These are phyloP conservation scores for Perodicticus potto DNA, from an alignment of 2,797 vertebrate species.

Conservation along the genomic window DNA sequence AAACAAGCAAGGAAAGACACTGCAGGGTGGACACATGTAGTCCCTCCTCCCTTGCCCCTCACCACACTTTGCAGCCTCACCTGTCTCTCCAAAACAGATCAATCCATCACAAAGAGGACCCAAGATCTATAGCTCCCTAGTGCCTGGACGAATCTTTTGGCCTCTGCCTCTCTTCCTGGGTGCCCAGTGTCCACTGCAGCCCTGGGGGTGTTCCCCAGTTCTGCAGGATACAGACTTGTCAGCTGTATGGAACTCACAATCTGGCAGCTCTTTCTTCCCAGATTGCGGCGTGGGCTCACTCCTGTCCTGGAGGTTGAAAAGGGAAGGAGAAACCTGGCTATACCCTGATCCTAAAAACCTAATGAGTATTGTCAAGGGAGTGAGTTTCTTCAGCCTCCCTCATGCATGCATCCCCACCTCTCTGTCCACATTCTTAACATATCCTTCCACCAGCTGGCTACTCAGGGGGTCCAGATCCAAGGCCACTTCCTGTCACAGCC, in stretches of 20 bases:
- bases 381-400: not conserved
- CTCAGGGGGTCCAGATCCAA: slow-evolving; percentile 30
- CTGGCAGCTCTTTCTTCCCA: not conserved
- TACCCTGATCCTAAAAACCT: not conserved
- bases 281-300: not conserved
- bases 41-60: not conserved
- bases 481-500: not conserved
- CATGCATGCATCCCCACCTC: not conserved
- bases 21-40: not conserved
- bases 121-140: not conserved
- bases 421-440: not conserved
- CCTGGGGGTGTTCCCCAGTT: not conserved
- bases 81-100: not conserved
- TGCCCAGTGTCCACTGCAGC: not conserved
- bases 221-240: not conserved
- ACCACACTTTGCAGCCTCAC: not conserved
- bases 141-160: not conserved
- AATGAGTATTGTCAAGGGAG: not conserved
- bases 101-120: not conserved
- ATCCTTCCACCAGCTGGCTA: slow-evolving; percentile 13
- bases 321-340: not conserved
- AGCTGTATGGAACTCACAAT: not conserved
- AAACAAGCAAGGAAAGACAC: not conserved
- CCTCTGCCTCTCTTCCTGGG: not conserved
- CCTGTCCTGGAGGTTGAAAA: not conserved